Base-by-base conservation (phyloP, 2,888 invertebrate genomes). In the Lepidocyrtoides sp. region DNA sequence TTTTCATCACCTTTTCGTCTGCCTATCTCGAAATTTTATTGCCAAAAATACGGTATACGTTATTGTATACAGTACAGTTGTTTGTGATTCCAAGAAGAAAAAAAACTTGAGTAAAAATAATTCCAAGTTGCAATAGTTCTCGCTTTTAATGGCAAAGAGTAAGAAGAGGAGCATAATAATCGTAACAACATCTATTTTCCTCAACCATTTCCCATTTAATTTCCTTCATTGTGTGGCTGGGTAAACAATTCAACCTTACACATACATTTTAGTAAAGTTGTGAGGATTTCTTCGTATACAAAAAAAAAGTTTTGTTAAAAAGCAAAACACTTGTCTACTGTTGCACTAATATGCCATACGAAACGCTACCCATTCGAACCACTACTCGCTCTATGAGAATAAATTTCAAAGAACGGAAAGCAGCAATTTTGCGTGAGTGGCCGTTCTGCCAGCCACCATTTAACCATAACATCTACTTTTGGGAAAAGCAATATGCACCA, bases 41-140 rank as follows among this genome's bases (percentile, higher is more conserved):
- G 7, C 10, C n/a, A 48, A 10, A 48, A 10, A 48, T 48, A 48
- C 3, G 41, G 41, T 10, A 41, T 7, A 41, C 41, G 51, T 41
- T 41, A 54, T 54, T 14, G 32, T 29, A n/a, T n/a, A 32, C 8
- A 32, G 32, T 23, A 10, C 23, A 1, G 4, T n/a, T 17, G 66
- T 17, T n/a, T 17, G 66, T 17, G 32, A 32, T 17, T 75, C 41
- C 36, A 26, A n/a, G 75, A 75, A 72, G n/a, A 20, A 14, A 69
- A 81, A 84, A 54, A 69, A 51, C 10, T 82, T 23, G 32, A 32
- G 23, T 17, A 60, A 75, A 75, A 77, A 86, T 77, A 86, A 86
- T 86, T 77, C 77, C 77, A 77, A 60, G 72, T 72, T 85, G 54
- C 54, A 32, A 77, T 86, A 63, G 79, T 79, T 85, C 72, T 85